These are phyloP conservation scores for Coracopsis vasa DNA, from an alignment of 2,113 vertebrate genomes.

Conservation along the genomic window DNA sequence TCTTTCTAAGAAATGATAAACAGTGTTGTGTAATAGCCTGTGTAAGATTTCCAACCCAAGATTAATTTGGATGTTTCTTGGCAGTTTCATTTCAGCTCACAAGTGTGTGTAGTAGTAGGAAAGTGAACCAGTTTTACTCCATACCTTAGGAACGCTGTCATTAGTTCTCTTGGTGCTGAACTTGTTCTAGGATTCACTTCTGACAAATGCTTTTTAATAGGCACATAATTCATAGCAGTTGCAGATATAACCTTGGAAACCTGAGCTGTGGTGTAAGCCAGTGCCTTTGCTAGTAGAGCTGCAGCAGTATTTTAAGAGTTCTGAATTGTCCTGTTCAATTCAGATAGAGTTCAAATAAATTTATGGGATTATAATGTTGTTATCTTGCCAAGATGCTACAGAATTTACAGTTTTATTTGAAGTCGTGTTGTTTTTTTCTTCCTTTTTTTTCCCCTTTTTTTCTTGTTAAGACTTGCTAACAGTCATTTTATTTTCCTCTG, in stretches of 20 bases:
- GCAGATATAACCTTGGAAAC: neutral
- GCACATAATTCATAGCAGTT: neutral
- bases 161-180: neutral
- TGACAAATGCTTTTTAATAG: conserved; percentile 4
- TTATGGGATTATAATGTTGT: neutral
- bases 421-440: neutral
- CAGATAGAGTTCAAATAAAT: neutral
- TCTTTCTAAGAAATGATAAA: conserved; percentile 41
- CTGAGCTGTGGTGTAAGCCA: neutral
- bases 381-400: neutral
- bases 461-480: neutral
- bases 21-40: neutral
- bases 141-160: neutral
- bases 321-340: neutral
- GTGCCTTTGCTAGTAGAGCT: neutral
- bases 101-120: neutral
- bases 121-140: neutral
- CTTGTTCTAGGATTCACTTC: neutral
- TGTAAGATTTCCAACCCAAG: neutral
- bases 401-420: neutral
- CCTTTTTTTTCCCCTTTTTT: neutral
- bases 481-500: neutral
- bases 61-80: neutral
- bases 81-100: neutral
- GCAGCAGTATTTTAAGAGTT: neutral